Conservation (phyloP, 2,888 invertebrate species). For the Xestia rhomboidea region DNA sequence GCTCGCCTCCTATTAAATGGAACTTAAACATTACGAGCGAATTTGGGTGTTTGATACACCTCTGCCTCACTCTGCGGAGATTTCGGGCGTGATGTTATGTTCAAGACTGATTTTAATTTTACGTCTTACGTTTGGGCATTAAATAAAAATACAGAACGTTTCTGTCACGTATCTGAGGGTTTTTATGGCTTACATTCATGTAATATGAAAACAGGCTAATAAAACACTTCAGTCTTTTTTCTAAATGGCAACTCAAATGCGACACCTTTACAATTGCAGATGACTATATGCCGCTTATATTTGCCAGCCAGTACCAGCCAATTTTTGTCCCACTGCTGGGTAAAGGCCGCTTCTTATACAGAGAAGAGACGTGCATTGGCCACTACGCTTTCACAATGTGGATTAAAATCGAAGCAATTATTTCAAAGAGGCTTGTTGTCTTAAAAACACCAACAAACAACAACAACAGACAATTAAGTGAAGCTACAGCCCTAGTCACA, state of each 20-base stretch:
- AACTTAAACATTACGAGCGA: background rate
- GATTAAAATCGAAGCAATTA: background rate
- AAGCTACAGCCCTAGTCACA: no score
- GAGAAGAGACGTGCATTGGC: background rate
- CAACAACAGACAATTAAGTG: no score
- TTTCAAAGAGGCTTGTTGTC: no score
- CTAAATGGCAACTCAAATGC: background rate
- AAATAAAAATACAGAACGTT: background rate
- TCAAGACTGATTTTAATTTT: slow-evolving; percentile 24
- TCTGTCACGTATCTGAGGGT: background rate
- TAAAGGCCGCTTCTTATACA: background rate
- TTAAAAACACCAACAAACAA: no score
- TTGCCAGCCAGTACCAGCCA: background rate
- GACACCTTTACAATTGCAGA: background rate
- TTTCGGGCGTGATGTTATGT: background rate
- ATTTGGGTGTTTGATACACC: background rate
- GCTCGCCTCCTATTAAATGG: background rate
- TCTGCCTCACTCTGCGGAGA: background rate
- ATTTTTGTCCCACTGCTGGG: background rate
- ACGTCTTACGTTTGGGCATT: background rate
- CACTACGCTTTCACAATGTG: background rate
- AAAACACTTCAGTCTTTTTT: background rate
- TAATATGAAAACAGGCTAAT: background rate
- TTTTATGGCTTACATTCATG: slow-evolving; percentile 6
- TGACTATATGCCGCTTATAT: background rate